phyloP scores from a whole-genome alignment of 1,140 invertebrate species.

The Hyposmocoma kahamanoa region DNA sequence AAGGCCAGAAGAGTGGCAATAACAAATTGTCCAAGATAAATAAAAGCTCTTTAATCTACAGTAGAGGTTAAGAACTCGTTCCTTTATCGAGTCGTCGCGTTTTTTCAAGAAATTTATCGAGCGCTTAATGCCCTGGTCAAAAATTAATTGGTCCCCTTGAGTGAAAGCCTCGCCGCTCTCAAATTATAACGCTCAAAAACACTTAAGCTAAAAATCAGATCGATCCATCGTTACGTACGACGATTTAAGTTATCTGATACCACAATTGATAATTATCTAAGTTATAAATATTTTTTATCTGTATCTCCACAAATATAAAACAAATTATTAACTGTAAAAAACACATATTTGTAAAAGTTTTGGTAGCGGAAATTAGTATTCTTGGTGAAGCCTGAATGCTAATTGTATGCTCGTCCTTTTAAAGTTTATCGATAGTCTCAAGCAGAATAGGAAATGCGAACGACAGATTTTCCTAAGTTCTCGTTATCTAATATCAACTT shows the following conservation, averaged over 20 bases:
- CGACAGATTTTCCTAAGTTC: neutral
- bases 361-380: neutral
- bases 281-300: constrained; percentile 1
- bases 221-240: constrained; percentile 1
- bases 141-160: constrained; percentile 53
- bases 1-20: constrained; percentile 60
- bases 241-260: neutral
- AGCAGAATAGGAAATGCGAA: neutral
- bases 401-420: neutral
- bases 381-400: neutral
- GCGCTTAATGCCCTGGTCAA: constrained; percentile 54
- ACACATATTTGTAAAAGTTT: neutral
- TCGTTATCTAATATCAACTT: neutral
- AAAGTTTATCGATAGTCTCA: neutral
- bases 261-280: constrained; percentile 19
- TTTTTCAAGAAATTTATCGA: constrained; percentile 57
- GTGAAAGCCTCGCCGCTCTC: constrained; percentile 46
- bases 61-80: constrained; percentile 45
- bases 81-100: constrained; percentile 43
- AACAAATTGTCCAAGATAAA: constrained; percentile 71
- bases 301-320: neutral
- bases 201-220: constrained; percentile 32
- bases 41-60: constrained; percentile 59
- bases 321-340: neutral
- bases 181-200: constrained; percentile 48